phyloP scores from a whole-genome alignment of 2,113 vertebrate species.

The Percina caprodes region DNA sequence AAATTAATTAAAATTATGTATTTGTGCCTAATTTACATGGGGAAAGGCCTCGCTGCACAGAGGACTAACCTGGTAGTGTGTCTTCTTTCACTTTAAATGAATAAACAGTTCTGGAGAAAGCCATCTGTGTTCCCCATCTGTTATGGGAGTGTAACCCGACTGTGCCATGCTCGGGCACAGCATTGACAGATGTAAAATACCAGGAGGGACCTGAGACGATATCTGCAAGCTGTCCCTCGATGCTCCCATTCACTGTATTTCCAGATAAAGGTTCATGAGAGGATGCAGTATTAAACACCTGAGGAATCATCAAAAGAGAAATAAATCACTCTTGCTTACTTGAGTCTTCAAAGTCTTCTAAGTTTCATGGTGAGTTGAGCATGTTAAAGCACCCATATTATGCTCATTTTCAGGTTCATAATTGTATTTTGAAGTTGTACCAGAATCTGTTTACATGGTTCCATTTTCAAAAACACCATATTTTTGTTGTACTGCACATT shows the following conservation, averaged over 20 bases:
- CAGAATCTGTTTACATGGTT: too few relatives aligned
- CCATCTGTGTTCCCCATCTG: conserved; percentile 71
- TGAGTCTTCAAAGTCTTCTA: too few relatives aligned
- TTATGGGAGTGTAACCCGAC: conserved; percentile 32
- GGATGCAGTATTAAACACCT: conserved; percentile 63
- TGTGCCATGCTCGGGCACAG: conserved; percentile 33
- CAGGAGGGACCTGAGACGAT: conserved; percentile 42
- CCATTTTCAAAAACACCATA: too few relatives aligned
- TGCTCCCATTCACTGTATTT: conserved; percentile 39
- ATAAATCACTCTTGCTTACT: not conserved
- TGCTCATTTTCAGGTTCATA: too few relatives aligned
- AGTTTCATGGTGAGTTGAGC: too few relatives aligned
- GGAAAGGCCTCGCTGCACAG: conserved; percentile 1
- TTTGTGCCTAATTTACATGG: not conserved
- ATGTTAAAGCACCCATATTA: too few relatives aligned
- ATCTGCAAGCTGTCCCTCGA: conserved; percentile 42
- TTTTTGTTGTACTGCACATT: too few relatives aligned
- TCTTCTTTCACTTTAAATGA: conserved; percentile 84
- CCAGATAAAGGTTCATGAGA: conserved; percentile 41
- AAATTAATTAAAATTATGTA: conserved; percentile 6
- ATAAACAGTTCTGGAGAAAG: conserved; percentile 75
- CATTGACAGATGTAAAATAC: conserved; percentile 52
- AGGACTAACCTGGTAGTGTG: conserved; percentile 79
- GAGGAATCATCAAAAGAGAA: conserved; percentile 5
- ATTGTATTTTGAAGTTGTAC: too few relatives aligned